Conservation (phyloP, 1,140 invertebrate genomes). For the Ceratina australensis region DNA sequence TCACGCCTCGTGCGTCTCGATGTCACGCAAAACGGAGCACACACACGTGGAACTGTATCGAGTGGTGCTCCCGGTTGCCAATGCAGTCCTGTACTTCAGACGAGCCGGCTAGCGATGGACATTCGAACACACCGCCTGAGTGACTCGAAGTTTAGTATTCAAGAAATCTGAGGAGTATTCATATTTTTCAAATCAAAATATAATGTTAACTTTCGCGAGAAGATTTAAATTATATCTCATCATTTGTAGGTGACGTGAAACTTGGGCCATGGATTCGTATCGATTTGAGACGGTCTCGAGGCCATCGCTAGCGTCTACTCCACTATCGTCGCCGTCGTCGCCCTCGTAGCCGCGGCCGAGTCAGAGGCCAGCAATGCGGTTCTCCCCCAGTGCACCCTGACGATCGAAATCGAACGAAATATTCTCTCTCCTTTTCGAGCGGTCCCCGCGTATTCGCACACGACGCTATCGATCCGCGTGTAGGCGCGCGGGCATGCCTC, state of each 20-base stretch:
- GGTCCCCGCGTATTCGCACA: not conserved
- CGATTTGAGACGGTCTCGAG: too few species aligned
- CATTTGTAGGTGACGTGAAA: too few species aligned
- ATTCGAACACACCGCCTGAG: too few species aligned
- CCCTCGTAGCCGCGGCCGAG: constrained; percentile 54
- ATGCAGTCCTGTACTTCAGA: constrained; percentile 35
- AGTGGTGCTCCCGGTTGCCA: not conserved
- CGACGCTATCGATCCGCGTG: constrained; percentile 1
- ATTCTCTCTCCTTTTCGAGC: constrained; percentile 49
- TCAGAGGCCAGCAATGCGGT: constrained; percentile 75
- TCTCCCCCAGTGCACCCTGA: constrained; percentile 67
- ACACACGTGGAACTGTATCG: not conserved
- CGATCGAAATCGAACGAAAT: constrained; percentile 75
- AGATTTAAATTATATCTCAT: too few species aligned
- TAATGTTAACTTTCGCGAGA: too few species aligned
- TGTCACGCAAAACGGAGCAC: not conserved
- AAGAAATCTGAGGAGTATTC: too few species aligned
- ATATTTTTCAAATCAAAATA: too few species aligned
- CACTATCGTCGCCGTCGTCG: constrained; percentile 16
- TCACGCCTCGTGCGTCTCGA: not conserved
- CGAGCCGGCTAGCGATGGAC: constrained; percentile 3
- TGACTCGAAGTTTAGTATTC: too few species aligned
- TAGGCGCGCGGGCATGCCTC: constrained; percentile 4
- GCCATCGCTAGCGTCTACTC: not conserved
- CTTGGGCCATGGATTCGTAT: too few species aligned